A percentile compares a stretch with the other conserved stretches of the same genome.
Conservation (phyloP, 2,113 vertebrate species). For the Melanostigma gelatinosum region DNA sequence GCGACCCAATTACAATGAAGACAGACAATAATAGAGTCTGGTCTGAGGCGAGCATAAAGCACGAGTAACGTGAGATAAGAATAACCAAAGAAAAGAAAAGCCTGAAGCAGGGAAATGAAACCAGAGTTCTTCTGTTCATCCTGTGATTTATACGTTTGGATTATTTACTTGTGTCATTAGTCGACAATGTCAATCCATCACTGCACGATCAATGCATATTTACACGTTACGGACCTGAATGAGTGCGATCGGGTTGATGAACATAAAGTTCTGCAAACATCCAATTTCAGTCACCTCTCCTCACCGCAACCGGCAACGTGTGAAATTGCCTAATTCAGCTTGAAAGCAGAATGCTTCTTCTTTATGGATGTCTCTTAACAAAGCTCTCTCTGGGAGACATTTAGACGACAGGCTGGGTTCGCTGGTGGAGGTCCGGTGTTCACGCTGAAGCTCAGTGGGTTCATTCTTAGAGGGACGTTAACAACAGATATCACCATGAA, state of each 20-base stretch:
- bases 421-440: not conserved
- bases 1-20: slow-evolving; percentile 44
- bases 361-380: slow-evolving; percentile 17
- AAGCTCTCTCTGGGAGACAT: not conserved
- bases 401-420: not conserved
- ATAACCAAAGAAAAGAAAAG: not conserved
- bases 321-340: slow-evolving; percentile 11
- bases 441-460: not conserved
- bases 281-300: not conserved
- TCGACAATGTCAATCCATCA: not conserved
- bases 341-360: slow-evolving; percentile 11
- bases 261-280: not conserved
- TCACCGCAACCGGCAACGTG: not conserved
- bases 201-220: not conserved
- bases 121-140: slow-evolving; percentile 3
- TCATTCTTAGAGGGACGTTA: too few relatives aligned
- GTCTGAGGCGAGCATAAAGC: slow-evolving; percentile 25
- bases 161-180: not conserved
- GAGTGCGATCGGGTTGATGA: not conserved
- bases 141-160: not conserved
- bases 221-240: not conserved
- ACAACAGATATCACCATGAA: too few relatives aligned
- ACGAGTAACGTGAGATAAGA: slow-evolving; percentile 38
- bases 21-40: slow-evolving; percentile 50
- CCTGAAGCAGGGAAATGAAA: not conserved